These are phyloP conservation scores for Ricordea florida DNA, from an alignment of 92 coral and sea anemone genomes.

Conservation along the genomic window DNA sequence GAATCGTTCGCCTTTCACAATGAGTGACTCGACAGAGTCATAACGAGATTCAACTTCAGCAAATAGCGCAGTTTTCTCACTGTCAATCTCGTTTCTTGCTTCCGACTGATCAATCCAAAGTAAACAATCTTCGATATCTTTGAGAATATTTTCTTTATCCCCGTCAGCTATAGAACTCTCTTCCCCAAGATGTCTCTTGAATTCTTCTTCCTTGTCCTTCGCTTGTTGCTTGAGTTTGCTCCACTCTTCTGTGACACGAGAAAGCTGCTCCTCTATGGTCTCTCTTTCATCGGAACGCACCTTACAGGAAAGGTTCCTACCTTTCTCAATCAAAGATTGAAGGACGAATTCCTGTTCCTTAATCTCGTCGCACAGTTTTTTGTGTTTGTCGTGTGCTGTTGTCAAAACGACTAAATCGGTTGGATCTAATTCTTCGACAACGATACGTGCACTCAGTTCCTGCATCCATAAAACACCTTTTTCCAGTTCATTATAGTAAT, in stretches of 20 bases:
- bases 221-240: slow-evolving; percentile 77
- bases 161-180: not conserved
- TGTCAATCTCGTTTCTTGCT: slow-evolving; percentile 29
- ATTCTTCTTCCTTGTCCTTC: slow-evolving; percentile 70
- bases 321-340: slow-evolving; percentile 71
- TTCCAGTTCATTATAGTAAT: slow-evolving; percentile 87
- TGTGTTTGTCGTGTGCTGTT: slow-evolving; percentile 69
- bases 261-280: slow-evolving; percentile 76
- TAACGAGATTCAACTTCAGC: slow-evolving; percentile 52
- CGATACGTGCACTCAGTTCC: slow-evolving; percentile 71
- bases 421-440: slow-evolving; percentile 44
- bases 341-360: slow-evolving; percentile 40
- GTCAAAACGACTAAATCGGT: slow-evolving; percentile 42
- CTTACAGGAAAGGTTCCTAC: slow-evolving; percentile 63
- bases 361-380: slow-evolving; percentile 63
- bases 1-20: slow-evolving; percentile 45
- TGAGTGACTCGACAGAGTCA: slow-evolving; percentile 41
- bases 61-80: slow-evolving; percentile 7
- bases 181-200: slow-evolving; percentile 67
- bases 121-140: slow-evolving; percentile 37
- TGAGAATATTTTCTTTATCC: slow-evolving; percentile 12
- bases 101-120: slow-evolving; percentile 30
- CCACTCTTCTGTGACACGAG: slow-evolving; percentile 90
- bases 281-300: slow-evolving; percentile 69
- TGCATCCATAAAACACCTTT: slow-evolving; percentile 93